Evolutionary conservation across 2,113 vertebrate genomes (phyloP).

Genomic region (Petrocephalus zakoni): DNA sequence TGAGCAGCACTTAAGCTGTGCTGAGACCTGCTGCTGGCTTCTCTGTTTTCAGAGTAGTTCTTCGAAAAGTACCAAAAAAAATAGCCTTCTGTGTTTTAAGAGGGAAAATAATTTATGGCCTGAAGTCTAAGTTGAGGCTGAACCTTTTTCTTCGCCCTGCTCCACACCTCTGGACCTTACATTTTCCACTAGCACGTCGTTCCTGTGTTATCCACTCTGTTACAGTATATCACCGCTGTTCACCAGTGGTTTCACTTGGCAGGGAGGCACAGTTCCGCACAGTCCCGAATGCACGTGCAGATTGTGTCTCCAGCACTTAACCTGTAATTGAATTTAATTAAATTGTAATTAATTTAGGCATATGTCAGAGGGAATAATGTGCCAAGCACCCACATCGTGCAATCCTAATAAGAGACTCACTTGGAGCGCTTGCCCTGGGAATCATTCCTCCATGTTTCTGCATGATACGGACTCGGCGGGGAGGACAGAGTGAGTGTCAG

Average conservation of each 20-base stretch:
- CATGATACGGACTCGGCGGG: not conserved
- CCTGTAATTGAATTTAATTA: constrained; percentile 13
- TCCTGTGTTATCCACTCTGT: not conserved
- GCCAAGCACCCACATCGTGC: not conserved
- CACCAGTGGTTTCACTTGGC: not conserved
- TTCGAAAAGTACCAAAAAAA: not conserved
- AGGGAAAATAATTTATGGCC: not conserved
- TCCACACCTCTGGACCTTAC: not conserved
- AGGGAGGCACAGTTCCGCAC: not conserved
- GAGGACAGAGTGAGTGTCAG: not conserved
- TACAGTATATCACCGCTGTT: not conserved
- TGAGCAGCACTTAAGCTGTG: constrained; percentile 8
- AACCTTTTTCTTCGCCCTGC: not conserved
- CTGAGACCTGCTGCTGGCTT: not conserved
- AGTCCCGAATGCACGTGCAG: not conserved
- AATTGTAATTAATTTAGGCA: not conserved
- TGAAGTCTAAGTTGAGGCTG: not conserved
- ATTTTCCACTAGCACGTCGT: not conserved
- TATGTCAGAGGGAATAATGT: not conserved
- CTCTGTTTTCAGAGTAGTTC: not conserved
- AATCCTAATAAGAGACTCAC: constrained; percentile 1
- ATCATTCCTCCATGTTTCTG: not conserved
- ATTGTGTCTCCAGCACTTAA: not conserved
- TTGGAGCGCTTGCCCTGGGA: not conserved
- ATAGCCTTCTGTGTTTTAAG: not conserved